Evolutionary conservation across 1,140 invertebrate genomes (phyloP), one percentile per base, ranked within the genome.

Genomic region (Branchinecta lynchi): DNA sequence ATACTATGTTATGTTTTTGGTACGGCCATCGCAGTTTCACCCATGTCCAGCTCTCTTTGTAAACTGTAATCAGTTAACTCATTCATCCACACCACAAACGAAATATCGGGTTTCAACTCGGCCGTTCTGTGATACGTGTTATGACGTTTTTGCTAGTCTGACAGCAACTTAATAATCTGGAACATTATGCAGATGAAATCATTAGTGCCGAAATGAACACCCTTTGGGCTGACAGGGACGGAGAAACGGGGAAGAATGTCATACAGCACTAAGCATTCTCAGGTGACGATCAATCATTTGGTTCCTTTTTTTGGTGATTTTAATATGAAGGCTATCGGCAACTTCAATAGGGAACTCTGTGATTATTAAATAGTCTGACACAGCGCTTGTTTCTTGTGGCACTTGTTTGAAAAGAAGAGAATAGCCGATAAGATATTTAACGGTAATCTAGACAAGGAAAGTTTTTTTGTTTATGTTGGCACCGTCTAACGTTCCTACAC

Each of bases 101-200:
- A 60, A 6, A 20, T 60, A 60, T 60, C 51, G 17, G 51, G 51
- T 60, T 60, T 20, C 51, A 12, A 20, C 12, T 15, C 12, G 12
- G 51, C 17, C 51, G 12, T 20, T 20, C 51, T 20, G 17, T 60
- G 51, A 12, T 15, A 20, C 12, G 51, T 20, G 17, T 60, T 60
- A 60, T 15, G 51, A 60, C 51, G 32, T 60, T 60, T 60, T 60
- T 60, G 51, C 17, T 60, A 60, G 51, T 15, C 17, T 20, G 17
- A 60, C 51, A 60, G 12, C 12, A 6, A 20, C 51, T 12, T 60
- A 32, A 32, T 60, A 15, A 60, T 60, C 12, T 60, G 51, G 12
- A 60, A 60, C 17, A 60, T 60, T 60, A 60, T 60, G 51, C 51
- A 60, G 17, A 60, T 60, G 51, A 60, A 60, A 60, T 60, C 51